phyloP scores from a whole-genome alignment of 2,797 vertebrate genomes.

The Coregonus ussuriensis region DNA sequence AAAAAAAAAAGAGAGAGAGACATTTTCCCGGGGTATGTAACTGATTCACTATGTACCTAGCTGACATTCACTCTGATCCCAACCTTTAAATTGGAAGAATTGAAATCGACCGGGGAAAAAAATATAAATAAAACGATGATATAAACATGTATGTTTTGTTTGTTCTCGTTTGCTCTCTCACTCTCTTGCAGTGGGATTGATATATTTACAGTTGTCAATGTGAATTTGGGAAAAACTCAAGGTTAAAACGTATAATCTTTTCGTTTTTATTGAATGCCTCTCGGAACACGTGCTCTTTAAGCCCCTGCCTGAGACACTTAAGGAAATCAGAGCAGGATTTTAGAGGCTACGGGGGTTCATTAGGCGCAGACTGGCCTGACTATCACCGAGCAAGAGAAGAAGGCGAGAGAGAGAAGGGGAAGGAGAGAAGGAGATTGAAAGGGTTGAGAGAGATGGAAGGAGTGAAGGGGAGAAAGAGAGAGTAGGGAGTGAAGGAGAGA shows the following conservation, averaged over 20 bases:
- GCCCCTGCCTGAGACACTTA: slow-evolving; percentile 73
- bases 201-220: slow-evolving; percentile 48
- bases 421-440: slow-evolving; percentile 29
- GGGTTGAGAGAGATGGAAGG: slow-evolving; percentile 18
- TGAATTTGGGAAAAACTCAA: slow-evolving; percentile 48
- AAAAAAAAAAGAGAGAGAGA: slow-evolving; percentile 22
- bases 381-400: slow-evolving; percentile 48
- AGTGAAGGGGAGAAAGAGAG: slow-evolving; percentile 47
- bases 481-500: too few species aligned
- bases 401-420: slow-evolving; percentile 32
- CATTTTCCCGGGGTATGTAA: background rate
- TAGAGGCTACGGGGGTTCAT: slow-evolving; percentile 74
- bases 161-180: slow-evolving; percentile 25
- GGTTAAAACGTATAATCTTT: slow-evolving; percentile 62
- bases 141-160: slow-evolving; percentile 12
- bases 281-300: slow-evolving; percentile 68
- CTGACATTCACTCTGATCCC: slow-evolving; percentile 33
- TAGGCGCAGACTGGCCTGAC: slow-evolving; percentile 71
- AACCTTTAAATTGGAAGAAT: slow-evolving; percentile 43
- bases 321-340: slow-evolving; percentile 70
- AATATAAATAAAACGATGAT: slow-evolving; percentile 20
- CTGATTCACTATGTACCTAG: slow-evolving; percentile 8
- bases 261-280: slow-evolving; percentile 74
- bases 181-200: slow-evolving; percentile 35
- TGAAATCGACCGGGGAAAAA: slow-evolving; percentile 40